phyloP scores from a whole-genome alignment of 1,140 invertebrate genomes.

The Drosophila lacertosa region DNA sequence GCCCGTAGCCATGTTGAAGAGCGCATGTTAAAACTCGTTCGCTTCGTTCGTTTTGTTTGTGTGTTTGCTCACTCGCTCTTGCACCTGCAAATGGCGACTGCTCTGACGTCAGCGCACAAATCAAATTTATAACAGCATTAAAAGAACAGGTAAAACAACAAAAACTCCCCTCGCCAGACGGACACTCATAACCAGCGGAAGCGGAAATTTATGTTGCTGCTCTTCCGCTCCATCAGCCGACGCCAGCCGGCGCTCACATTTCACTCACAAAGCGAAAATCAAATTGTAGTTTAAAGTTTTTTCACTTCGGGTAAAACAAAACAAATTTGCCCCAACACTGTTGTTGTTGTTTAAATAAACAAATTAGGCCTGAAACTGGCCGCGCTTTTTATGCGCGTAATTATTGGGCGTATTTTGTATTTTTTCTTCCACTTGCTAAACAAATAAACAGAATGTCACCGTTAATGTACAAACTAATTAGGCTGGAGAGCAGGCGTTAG shows the following conservation, averaged over 20 bases:
- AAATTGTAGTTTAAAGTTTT: slow-evolving; percentile 51
- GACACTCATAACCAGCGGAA: slow-evolving; percentile 53
- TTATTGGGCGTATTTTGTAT: slow-evolving; percentile 68
- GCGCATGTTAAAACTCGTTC: slow-evolving; percentile 52
- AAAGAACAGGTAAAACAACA: slow-evolving; percentile 69
- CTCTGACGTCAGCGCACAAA: slow-evolving; percentile 39
- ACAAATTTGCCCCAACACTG: slow-evolving; percentile 49
- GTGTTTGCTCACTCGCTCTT: slow-evolving; percentile 24
- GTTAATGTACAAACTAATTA: slow-evolving; percentile 78
- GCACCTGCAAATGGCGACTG: slow-evolving; percentile 51
- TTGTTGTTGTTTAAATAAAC: slow-evolving; percentile 56
- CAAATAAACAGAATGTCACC: slow-evolving; percentile 75
- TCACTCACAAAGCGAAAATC: slow-evolving; percentile 55
- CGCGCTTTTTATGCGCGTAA: slow-evolving; percentile 16
- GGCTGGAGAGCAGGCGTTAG: slow-evolving; percentile 37
- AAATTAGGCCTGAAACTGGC: slow-evolving; percentile 59
- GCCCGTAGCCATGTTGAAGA: slow-evolving; percentile 28
- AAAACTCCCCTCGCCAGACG: background rate
- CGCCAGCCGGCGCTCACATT: slow-evolving; percentile 45
- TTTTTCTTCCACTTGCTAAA: slow-evolving; percentile 58
- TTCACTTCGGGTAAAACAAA: slow-evolving; percentile 47
- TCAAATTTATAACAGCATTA: slow-evolving; percentile 4
- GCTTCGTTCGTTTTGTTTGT: slow-evolving; percentile 6
- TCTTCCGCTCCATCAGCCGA: slow-evolving; percentile 46
- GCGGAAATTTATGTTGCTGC: slow-evolving; percentile 65